These are phyloP conservation scores for Petrophora chlorosata DNA, from an alignment of 2,888 invertebrate species.

Conservation along the genomic window DNA sequence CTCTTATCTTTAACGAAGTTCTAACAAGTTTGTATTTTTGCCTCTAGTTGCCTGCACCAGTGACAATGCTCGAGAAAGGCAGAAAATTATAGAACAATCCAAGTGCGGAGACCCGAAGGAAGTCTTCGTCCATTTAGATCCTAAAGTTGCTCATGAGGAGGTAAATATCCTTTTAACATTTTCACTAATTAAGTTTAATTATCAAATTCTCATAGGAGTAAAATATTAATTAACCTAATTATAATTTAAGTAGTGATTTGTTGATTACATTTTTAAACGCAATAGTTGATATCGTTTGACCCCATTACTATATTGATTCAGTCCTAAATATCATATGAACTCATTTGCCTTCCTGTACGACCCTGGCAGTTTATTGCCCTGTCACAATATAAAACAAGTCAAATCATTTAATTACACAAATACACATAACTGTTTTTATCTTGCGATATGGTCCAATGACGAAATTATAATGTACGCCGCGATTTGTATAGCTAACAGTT, in stretches of 20 bases:
- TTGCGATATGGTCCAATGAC: conserved; percentile 1
- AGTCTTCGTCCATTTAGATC: conserved; percentile 64
- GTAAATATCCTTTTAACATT: conserved; percentile 44
- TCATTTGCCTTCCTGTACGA: conserved; percentile 12
- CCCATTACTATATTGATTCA: conserved; percentile 32
- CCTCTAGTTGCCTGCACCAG: conserved; percentile 63
- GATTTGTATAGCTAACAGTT: not conserved
- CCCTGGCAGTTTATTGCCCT: conserved; percentile 27
- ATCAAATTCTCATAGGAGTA: too few species aligned
- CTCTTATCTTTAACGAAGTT: too few species aligned
- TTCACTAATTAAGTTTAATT: not conserved
- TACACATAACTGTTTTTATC: not conserved
- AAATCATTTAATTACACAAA: conserved; percentile 6
- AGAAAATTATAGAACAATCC: conserved; percentile 65
- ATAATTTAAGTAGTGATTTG: conserved; percentile 1
- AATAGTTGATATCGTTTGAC: conserved; percentile 37
- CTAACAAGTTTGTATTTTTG: too few species aligned
- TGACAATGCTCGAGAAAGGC: conserved; percentile 55
- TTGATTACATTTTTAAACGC: conserved; percentile 18
- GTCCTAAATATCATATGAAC: conserved; percentile 10
- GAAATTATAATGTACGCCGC: too few species aligned
- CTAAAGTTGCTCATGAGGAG: conserved; percentile 63
- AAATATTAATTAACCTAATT: not conserved
- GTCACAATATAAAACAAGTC: conserved; percentile 27
- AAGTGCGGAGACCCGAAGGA: conserved; percentile 73